A percentile compares a stretch with the other conserved stretches of the same genome.
phyloP scores from a whole-genome alignment of 2,113 vertebrate species.

The Lontra canadensis region DNA sequence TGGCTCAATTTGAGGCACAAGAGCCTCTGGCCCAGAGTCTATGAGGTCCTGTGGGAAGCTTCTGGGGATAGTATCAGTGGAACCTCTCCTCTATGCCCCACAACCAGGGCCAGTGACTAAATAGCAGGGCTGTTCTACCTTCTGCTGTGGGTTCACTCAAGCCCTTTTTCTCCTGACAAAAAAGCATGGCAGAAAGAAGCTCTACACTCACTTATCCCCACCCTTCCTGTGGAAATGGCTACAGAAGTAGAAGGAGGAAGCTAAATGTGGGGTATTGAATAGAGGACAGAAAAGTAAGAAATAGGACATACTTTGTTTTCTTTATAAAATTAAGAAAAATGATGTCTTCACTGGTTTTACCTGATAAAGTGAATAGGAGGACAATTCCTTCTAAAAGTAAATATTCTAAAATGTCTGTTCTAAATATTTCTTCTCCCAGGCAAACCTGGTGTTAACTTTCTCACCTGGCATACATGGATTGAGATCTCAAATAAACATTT shows the following conservation, averaged over 20 bases:
- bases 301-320: neutral
- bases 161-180: neutral
- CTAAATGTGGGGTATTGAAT: neutral
- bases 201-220: neutral
- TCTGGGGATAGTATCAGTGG: neutral
- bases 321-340: slow-evolving; percentile 7
- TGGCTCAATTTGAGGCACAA: neutral
- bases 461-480: neutral
- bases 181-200: neutral
- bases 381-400: neutral
- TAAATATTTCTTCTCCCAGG: neutral
- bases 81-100: neutral
- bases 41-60: neutral
- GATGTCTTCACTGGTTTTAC: neutral
- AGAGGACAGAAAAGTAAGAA: neutral
- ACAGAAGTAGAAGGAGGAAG: neutral
- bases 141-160: neutral
- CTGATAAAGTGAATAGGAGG: neutral
- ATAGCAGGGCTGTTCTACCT: neutral
- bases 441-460: neutral
- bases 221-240: neutral
- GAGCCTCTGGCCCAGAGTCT: neutral
- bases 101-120: neutral
- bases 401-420: neutral
- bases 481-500: neutral